Percentiles rank a stretch among this genome's conserved stretches.
phyloP scores from a whole-genome alignment of 2,797 vertebrate genomes.

The Scolopax bukidnonensis region DNA sequence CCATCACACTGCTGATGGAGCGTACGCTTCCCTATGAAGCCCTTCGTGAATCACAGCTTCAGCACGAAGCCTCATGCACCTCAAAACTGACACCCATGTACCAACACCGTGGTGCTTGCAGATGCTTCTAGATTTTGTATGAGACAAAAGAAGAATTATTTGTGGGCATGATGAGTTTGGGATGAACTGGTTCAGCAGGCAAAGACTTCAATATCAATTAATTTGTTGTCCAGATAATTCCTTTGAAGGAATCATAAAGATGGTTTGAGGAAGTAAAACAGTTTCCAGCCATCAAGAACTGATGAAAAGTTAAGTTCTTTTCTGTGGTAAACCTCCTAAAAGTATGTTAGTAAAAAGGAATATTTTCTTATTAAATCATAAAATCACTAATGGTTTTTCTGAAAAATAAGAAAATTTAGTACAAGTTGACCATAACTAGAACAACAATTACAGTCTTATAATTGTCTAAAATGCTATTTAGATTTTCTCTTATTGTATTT shows the following conservation, averaged over 20 bases:
- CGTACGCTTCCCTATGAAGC: fast-evolving
- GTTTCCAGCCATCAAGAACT: background rate
- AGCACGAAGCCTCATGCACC: background rate
- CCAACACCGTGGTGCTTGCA: background rate
- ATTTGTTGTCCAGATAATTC: background rate
- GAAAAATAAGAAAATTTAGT: background rate
- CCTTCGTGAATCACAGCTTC: background rate
- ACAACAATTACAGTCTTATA: background rate
- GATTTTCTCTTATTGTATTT: background rate
- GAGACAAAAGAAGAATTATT: background rate
- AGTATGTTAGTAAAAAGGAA: background rate
- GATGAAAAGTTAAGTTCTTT: background rate
- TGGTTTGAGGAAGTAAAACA: background rate
- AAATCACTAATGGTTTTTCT: background rate
- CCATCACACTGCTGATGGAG: background rate
- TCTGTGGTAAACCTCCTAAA: background rate
- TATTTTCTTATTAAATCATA: background rate
- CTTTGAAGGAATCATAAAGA: background rate
- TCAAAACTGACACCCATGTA: background rate
- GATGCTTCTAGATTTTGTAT: background rate
- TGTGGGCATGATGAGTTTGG: background rate
- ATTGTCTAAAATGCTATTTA: background rate
- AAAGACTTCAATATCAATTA: background rate
- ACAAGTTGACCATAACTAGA: background rate
- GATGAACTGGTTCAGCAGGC: background rate